Evolutionary conservation across 2,113 vertebrate genomes (phyloP), one percentile per base, ranked within the genome.

Genomic region (Pedionomus torquatus): DNA sequence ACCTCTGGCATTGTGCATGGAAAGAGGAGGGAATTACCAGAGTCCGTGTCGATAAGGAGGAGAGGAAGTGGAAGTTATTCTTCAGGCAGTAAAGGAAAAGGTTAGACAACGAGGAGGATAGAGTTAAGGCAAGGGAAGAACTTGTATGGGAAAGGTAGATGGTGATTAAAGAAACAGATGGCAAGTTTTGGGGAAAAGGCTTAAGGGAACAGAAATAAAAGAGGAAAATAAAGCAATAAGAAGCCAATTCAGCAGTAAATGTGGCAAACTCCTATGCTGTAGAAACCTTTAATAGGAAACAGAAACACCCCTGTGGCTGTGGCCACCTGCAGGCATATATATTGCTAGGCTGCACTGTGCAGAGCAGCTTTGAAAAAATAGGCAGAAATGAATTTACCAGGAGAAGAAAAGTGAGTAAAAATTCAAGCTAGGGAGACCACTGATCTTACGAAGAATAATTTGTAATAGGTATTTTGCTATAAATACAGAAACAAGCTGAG

Each of bases 21-120:
- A 87, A 93, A 92, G 93, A 81, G 69, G 52, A 86, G 83, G 55
- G 80, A 58, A 84, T 63, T 90, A 41, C 33, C 58, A 57, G 69
- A 69, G 81, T 41, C 77, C 15, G 1, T 26, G 84, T 15, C 4
- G 91, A 91, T 97, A 93, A 93, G 80, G 48, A 84, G 25, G 79
- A 86, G 90, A 94, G 93, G 95, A 97, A 95, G 93, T 61, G 91
- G 95, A 96, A 97, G 94, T 94, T 95, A 44, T 86, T 93, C 89
- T 90, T 97, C 60, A 93, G 87, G 39, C 68, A 81, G 64, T 21
- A 49, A 79, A 92, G 94, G 89, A 97, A 96, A 88, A 93, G 76
- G 44, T 91, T 90, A 57, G 93, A 92, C 87, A 94, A 57, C 4
- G 4, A 93, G 79, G 66, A 87, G 49, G 80, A 72, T 15, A 33